Conservation (phyloP, 1,140 invertebrate species). For the Eriocheir sinensis region DNA sequence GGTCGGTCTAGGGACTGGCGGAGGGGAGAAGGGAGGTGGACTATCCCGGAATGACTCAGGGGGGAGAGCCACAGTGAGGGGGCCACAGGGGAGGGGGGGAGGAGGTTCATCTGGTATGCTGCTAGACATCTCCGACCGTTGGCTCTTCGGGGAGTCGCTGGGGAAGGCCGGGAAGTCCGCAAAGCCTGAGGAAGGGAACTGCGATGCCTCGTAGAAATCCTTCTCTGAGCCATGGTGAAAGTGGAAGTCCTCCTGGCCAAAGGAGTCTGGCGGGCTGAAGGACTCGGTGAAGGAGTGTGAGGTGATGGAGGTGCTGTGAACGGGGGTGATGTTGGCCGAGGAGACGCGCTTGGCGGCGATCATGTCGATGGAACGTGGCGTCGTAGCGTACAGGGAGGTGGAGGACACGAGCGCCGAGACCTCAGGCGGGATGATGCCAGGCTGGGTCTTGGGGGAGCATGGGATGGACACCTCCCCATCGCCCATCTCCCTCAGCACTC, state of each 20-base stretch:
- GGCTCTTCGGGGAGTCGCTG: constrained; percentile 78
- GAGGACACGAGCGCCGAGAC: constrained; percentile 78
- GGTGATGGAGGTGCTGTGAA: constrained; percentile 74
- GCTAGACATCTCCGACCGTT: constrained; percentile 78
- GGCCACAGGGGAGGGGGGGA: constrained; percentile 74
- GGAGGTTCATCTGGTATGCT: constrained; percentile 77
- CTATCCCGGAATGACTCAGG: constrained; percentile 79
- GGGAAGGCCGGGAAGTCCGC: constrained; percentile 78
- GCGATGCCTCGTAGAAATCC: constrained; percentile 68
- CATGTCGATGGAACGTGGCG: constrained; percentile 69
- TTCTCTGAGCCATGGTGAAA: constrained; percentile 59
- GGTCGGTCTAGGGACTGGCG: constrained; percentile 72
- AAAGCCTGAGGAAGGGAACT: constrained; percentile 75
- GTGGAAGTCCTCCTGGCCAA: constrained; percentile 62
- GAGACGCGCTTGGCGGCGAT: constrained; percentile 65
- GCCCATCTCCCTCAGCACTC: constrained; percentile 73
- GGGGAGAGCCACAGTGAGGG: constrained; percentile 78
- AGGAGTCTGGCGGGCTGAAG: constrained; percentile 78
- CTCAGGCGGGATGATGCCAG: constrained; percentile 77
- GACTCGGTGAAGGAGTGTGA: constrained; percentile 77
- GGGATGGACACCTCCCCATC: constrained; percentile 78
- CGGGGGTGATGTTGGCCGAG: constrained; percentile 77
- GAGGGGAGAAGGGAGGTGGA: constrained; percentile 78
- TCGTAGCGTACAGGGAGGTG: constrained; percentile 75
- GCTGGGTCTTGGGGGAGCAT: constrained; percentile 73